Conservation (phyloP, 1,140 invertebrate species). For the Microplitis demolitor region DNA sequence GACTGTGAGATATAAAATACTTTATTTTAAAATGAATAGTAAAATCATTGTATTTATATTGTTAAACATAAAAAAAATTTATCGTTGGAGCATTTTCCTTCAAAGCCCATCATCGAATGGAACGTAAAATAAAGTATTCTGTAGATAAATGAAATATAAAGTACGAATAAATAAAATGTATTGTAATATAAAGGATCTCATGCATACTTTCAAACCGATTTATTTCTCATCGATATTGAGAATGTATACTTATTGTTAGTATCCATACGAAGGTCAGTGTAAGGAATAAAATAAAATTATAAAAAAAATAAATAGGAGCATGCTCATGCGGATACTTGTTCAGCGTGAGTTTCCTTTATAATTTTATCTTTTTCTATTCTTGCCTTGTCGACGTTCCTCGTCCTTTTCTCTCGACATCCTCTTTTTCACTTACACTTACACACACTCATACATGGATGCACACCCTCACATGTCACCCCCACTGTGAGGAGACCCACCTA, state of each 20-base stretch:
- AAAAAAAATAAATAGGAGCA: not conserved
- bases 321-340: not conserved
- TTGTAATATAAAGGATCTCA: not conserved
- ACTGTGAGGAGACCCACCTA: no score
- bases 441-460: constrained; percentile 3
- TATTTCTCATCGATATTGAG: constrained; percentile 23
- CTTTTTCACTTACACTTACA: not conserved
- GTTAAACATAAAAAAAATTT: not conserved
- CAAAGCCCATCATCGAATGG: not conserved
- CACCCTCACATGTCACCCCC: not conserved
- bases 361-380: not conserved
- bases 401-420: not conserved
- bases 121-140: constrained; percentile 2
- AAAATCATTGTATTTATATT: not conserved
- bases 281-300: not conserved
- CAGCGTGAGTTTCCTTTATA: constrained; percentile 23
- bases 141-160: not conserved
- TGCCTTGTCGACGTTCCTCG: not conserved
- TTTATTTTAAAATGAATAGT: no score
- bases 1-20: no score
- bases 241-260: no score
- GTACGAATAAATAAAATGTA: not conserved
- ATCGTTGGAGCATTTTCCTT: not conserved
- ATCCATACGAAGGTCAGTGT: not conserved
- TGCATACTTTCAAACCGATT: constrained; percentile 18